Evolutionary conservation across 2,113 vertebrate species (phyloP), one percentile per base, ranked within the genome.

Genomic region (Syngnathus scovelli): DNA sequence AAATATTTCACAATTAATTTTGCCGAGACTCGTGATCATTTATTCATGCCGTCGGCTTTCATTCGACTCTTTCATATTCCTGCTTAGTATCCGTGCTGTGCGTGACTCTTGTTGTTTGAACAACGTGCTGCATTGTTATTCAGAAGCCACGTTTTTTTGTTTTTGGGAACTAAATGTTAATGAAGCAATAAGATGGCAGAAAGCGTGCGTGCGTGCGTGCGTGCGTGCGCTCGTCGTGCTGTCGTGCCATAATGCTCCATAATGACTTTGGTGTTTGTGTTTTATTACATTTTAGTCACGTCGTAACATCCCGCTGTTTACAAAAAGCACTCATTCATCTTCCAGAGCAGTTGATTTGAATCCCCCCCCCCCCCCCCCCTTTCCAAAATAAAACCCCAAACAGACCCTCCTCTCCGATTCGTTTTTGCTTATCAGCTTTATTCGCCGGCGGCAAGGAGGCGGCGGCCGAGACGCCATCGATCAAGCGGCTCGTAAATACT

Each of bases 141-240:
- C 59, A 21, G n/a, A n/a, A 38, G 41, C 61, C 12, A 27, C 16
- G 12, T 6, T 27, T 33, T 27, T 27, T 58, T 33, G 19, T 39
- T 37, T 10, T 33, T 21, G 18, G 16, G 60, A 18, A 23, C 41
- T 21, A 78, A 78, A 83, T 83, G 88, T 90, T 86, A 88, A 86
- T 76, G 58, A 69, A 70, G 56, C 70, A 78, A 84, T 86, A 82
- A 88, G 88, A 85, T 81, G 85, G 86, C 76, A 83, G 82, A 89
- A 88, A 84, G 85, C 79, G 77, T 83, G 11, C 23, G 19, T n/a
- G 49, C 9, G 48, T 51, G n/a, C n/a, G n/a, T n/a, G 19, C 9
- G 49, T 51, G 49, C 9, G 48, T 51, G 48, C 12, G 43, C 21
- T 64, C 43, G 27, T 33, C 27, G 27, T 49, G 43, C 27, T 46